Evolutionary conservation across 2,113 vertebrate species (phyloP), one percentile per base, ranked within the genome.

Genomic region (Bufo bufo): DNA sequence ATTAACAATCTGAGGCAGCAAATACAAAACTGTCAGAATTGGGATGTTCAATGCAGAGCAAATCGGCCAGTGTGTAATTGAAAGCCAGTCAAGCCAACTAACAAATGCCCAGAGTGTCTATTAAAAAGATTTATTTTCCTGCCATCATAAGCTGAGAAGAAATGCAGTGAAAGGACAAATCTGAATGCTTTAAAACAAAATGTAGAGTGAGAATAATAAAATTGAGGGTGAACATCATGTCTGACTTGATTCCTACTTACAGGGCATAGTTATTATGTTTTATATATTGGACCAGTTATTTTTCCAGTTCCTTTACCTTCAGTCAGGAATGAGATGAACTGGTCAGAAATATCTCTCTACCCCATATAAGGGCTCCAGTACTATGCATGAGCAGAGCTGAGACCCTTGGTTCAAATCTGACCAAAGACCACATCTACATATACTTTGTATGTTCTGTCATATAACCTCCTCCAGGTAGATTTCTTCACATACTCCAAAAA

Each of bases 51-150:
- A 77, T 77, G 82, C 71, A 84, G 87, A 56, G 71, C 69, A 77
- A 88, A 78, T 49, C 72, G 74, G 52, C 87, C 74, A 89, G 82
- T 89, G 87, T 88, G 87, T 88, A 88, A 88, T 88, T 88, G 87
- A 89, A 89, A 89, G 81, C 50, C 72, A 89, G 72, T 83, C 87
- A 84, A 56, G 87, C 82, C 82, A 77, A 78, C 87, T 74, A 89
- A 84, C 72, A 77, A 89, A 84, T 23, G 82, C 82, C 82, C 87
- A 89, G 81, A 89, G 59, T 84, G 47, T 78, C 81, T 84, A 84
- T 89, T 84, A 84, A 84, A 89, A 69, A 66, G 87, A 89, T 89
- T 89, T 89, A 84, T 89, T 84, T 84, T 84, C 13, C 82, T 78
- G 71, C 77, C 47, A 84, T 84, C 82, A 78, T 17, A 69, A 61